Evolutionary conservation across 2,888 invertebrate species (phyloP), one percentile per base, ranked within the genome.

Genomic region (Liodrosophila aerea): DNA sequence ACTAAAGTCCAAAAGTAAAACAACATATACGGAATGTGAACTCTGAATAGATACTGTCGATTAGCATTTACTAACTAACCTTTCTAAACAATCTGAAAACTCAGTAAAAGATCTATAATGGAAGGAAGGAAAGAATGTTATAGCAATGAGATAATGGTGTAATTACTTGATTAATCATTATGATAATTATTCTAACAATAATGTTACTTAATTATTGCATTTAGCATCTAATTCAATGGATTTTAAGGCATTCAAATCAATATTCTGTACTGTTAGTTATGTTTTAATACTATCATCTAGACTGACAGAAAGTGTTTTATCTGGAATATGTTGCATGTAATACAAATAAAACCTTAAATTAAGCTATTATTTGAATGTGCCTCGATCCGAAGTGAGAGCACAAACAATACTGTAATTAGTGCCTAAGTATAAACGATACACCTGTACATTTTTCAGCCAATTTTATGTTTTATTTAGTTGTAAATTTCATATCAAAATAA

Each of bases 131-230:
- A 22, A 22, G 5, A 5, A 22, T 22, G 5, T 5, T 22, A 22
- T 22, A n/a, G n/a, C n/a, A n/a, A n/a, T n/a, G n/a, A 22, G 22
- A 22, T 22, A 22, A 22, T 22, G 5, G 5, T 22, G 5, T 22
- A 22, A 22, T 22, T n/a, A n/a, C n/a, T n/a, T n/a, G n/a, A n/a
- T n/a, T n/a, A n/a, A 34, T 34, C 33, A 29, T 22, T 11, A 22
- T 22, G 22, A 22, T 22, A 22, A 22, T 39, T 18, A 39, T n/a
- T n/a, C n/a, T 39, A 39, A 18, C 18, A 37, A 50, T 12, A 70
- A 60, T 76, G 67, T 64, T 76, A 83, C 67, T 80, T 86, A 71
- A 76, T 36, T 46, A 56, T 64, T 86, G 86, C 81, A 82, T 82
- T 82, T 82, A 81, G 67, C 58, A 56, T 56, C 7, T 34, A 56